phyloP scores from a whole-genome alignment of 2,797 vertebrate species.

The Alectoris magna region DNA sequence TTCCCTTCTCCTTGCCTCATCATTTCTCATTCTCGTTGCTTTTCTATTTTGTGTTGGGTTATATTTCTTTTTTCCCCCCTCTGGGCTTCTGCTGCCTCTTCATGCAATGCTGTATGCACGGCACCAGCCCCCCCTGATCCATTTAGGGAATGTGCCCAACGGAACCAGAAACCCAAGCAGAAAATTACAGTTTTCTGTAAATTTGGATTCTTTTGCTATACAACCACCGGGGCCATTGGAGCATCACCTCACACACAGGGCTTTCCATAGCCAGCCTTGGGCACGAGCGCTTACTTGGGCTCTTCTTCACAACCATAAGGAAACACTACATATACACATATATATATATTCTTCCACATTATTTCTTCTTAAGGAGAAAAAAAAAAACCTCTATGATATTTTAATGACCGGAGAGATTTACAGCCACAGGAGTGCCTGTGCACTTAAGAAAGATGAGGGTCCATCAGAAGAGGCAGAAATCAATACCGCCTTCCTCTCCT shows the following conservation, averaged over 20 bases:
- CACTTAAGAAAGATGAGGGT: constrained; percentile 13
- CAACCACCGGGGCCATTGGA: no score
- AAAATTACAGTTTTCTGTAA: no score
- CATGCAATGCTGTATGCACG: rapidly evolving
- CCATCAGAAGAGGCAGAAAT: constrained; percentile 18
- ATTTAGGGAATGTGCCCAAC: no score
- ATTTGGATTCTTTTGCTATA: no score
- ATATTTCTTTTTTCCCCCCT: not conserved
- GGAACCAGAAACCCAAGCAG: no score
- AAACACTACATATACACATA: not conserved
- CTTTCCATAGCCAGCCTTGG: no score
- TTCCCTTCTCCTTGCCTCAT: constrained; percentile 77
- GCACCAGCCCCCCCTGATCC: no score
- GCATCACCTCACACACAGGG: no score
- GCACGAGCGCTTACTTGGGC: not conserved
- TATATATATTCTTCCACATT: not conserved
- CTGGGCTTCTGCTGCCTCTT: constrained; percentile 48
- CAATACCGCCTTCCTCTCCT: not conserved
- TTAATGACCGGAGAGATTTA: not conserved
- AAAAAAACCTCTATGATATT: not conserved
- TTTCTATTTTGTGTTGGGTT: not conserved
- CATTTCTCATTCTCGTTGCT: constrained; percentile 77
- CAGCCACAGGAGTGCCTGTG: not conserved
- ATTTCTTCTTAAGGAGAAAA: not conserved
- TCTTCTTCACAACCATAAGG: not conserved